phyloP scores from a whole-genome alignment of 2,113 vertebrate species.

The Neodontobutis hainanensis region DNA sequence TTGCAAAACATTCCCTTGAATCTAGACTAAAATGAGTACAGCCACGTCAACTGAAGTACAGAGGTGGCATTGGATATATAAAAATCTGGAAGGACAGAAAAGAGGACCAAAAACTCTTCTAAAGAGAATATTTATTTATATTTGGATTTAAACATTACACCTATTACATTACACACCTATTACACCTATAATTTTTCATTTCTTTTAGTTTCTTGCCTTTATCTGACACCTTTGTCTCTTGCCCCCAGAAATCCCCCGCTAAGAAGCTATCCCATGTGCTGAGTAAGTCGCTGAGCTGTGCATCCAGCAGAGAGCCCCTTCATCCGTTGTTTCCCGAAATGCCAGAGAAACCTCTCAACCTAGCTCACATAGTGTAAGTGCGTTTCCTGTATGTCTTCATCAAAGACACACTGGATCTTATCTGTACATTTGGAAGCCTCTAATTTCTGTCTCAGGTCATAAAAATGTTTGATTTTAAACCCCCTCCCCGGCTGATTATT shows the following conservation, averaged over 20 bases:
- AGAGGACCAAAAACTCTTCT: no score
- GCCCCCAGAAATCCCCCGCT: conserved; percentile 94
- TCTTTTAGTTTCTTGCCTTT: background rate
- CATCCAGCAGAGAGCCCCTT: conserved; percentile 92
- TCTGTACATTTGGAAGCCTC: background rate
- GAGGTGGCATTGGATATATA: no score
- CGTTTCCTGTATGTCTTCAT: background rate
- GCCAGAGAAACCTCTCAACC: conserved; percentile 95
- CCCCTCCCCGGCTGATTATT: conserved; percentile 40
- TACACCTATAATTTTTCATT: no score
- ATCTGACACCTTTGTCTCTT: background rate
- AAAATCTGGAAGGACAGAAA: no score
- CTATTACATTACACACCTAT: no score
- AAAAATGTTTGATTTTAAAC: conserved; percentile 24
- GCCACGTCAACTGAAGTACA: no score
- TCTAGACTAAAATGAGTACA: no score
- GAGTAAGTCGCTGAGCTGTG: conserved; percentile 98
- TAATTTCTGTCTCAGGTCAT: background rate
- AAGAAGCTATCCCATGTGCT: conserved; percentile 97
- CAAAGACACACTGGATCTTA: background rate
- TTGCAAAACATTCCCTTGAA: no score
- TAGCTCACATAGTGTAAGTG: conserved; percentile 97
- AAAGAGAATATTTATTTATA: no score
- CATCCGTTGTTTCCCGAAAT: conserved; percentile 94
- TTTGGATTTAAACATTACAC: no score